Evolutionary conservation across 1,140 invertebrate species (phyloP).

Genomic region (Drosophila punjabiensis): DNA sequence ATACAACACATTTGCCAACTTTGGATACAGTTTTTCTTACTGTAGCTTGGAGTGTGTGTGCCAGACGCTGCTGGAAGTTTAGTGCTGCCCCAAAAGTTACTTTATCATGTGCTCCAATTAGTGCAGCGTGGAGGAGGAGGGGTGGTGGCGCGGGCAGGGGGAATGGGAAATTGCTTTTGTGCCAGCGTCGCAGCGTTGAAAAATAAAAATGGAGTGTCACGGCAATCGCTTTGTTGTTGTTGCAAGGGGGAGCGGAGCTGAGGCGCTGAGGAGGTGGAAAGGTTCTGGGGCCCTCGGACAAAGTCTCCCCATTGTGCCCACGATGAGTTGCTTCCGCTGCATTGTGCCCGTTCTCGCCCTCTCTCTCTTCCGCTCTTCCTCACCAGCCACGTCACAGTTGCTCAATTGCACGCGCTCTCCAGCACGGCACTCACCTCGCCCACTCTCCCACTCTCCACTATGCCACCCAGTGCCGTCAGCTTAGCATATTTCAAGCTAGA

Average conservation of each 20-base stretch:
- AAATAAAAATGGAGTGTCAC: constrained; percentile 84
- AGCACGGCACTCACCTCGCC: constrained; percentile 1
- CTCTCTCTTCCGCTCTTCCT: background rate
- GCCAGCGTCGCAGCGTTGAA: constrained; percentile 56
- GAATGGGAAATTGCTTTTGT: constrained; percentile 60
- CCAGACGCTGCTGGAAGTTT: constrained; percentile 42
- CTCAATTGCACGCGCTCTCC: constrained; percentile 20
- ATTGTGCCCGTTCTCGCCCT: constrained; percentile 25
- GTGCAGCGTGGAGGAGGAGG: constrained; percentile 30
- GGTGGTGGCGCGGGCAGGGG: background rate
- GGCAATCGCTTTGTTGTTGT: constrained; percentile 49
- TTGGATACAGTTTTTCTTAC: constrained; percentile 9
- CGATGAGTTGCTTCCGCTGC: constrained; percentile 72
- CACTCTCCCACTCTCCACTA: constrained; percentile 2
- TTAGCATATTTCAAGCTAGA: too few relatives aligned
- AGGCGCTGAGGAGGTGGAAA: background rate
- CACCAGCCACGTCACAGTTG: constrained; percentile 16
- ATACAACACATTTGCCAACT: background rate
- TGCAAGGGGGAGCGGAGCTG: background rate
- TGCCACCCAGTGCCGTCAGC: background rate
- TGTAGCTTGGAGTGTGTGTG: constrained; percentile 36
- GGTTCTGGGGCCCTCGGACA: constrained; percentile 45
- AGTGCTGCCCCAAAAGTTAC: constrained; percentile 68
- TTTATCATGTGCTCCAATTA: constrained; percentile 83
- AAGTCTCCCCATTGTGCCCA: constrained; percentile 65